Evolutionary conservation across 1,140 invertebrate species (phyloP).

Genomic region (Hesperophylax magnus): DNA sequence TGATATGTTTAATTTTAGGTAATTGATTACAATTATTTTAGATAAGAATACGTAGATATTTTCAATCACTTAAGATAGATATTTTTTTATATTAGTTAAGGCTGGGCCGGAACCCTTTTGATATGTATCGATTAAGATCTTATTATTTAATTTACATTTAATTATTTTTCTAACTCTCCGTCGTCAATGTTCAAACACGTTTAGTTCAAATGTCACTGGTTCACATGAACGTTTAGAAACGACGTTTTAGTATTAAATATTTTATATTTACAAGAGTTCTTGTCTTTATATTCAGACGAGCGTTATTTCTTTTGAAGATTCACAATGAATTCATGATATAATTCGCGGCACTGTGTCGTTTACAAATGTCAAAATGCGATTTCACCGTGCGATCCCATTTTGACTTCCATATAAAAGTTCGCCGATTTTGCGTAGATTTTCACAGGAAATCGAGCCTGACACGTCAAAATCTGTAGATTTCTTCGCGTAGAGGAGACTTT

Average conservation of each 20-base stretch:
- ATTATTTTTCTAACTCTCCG: conserved; percentile 6
- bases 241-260: background rate
- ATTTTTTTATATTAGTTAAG: conserved; percentile 33
- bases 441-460: background rate
- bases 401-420: background rate
- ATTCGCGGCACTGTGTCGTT: background rate
- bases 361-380: conserved; percentile 39
- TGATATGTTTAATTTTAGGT: too few species aligned
- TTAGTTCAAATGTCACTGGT: conserved; percentile 24
- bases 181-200: background rate
- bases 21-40: too few species aligned
- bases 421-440: background rate
- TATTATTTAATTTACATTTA: conserved; percentile 27
- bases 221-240: background rate
- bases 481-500: background rate
- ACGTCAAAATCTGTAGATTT: background rate
- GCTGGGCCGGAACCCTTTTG: conserved; percentile 49
- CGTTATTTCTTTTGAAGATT: background rate
- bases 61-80: background rate
- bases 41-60: background rate
- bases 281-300: background rate
- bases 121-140: conserved; percentile 46
- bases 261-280: too few species aligned
- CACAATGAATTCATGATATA: background rate
- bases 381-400: conserved; percentile 5